Conservation (phyloP, 2,888 invertebrate species). For the Platypus cylindrus region DNA sequence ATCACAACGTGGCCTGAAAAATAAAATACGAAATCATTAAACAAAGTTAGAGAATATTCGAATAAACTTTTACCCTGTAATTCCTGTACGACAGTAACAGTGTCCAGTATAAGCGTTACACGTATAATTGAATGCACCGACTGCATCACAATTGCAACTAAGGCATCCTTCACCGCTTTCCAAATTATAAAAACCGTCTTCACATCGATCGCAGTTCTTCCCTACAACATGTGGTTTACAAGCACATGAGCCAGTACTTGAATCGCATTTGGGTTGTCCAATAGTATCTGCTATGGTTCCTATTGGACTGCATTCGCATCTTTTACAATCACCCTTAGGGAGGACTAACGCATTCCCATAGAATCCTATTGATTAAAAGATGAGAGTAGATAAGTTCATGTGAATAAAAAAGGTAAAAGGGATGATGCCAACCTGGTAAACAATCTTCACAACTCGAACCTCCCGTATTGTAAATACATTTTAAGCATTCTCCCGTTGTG, state of each 20-base stretch:
- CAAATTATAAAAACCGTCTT: conserved; percentile 76
- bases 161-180: conserved; percentile 78
- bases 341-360: conserved; percentile 88
- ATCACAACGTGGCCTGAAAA: conserved; percentile 55
- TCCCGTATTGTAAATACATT: conserved; percentile 92
- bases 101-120: conserved; percentile 77
- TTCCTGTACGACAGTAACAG: conserved; percentile 79
- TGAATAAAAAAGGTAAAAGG: not conserved
- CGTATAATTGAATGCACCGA: conserved; percentile 75
- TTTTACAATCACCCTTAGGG: conserved; percentile 81
- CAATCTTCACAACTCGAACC: conserved; percentile 89
- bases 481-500: conserved; percentile 89
- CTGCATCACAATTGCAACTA: conserved; percentile 76
- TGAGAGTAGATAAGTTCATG: not conserved
- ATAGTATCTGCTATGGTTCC: conserved; percentile 67
- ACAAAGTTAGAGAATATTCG: not conserved
- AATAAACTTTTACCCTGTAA: conserved; percentile 53
- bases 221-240: conserved; percentile 74
- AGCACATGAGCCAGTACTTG: conserved; percentile 65
- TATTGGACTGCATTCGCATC: conserved; percentile 76
- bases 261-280: conserved; percentile 65
- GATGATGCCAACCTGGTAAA: conserved; percentile 51
- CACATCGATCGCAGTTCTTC: conserved; percentile 70
- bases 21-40: conserved; percentile 2
- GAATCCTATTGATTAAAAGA: conserved; percentile 47